Conservation (phyloP, 2,888 invertebrate species). For the Tenthredo amoena region DNA sequence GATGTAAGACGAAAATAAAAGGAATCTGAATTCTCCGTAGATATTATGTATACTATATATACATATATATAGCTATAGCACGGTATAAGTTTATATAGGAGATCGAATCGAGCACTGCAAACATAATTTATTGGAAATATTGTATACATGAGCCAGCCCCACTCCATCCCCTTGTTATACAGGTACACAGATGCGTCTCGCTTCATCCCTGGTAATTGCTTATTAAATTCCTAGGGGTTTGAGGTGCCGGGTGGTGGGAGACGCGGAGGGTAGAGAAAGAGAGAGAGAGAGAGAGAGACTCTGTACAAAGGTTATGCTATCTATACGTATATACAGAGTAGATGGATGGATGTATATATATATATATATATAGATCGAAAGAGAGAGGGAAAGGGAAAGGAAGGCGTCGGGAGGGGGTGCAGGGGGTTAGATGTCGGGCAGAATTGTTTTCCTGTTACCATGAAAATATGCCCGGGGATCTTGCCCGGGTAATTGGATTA, state of each 20-base stretch:
- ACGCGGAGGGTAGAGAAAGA: neutral
- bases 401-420: constrained; percentile 38
- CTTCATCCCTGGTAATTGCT: constrained; percentile 75
- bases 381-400: constrained; percentile 21
- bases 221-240: constrained; percentile 72
- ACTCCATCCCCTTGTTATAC: constrained; percentile 64
- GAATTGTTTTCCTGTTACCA: constrained; percentile 73
- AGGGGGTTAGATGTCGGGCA: constrained; percentile 53
- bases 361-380: neutral
- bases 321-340: neutral
- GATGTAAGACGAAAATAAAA: neutral
- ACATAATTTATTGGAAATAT: constrained; percentile 72
- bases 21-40: neutral
- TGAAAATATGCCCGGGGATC: constrained; percentile 70
- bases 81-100: neutral
- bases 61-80: neutral
- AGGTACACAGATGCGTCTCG: constrained; percentile 73
- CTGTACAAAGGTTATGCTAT: constrained; percentile 40
- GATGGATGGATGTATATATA: neutral
- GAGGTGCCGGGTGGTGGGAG: constrained; percentile 18
- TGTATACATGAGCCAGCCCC: constrained; percentile 73
- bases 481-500: constrained; percentile 75
- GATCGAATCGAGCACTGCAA: constrained; percentile 63
- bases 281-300: neutral
- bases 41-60: neutral